phyloP scores from a whole-genome alignment of 2,888 invertebrate species.

The Lissocephala sabroskyi region DNA sequence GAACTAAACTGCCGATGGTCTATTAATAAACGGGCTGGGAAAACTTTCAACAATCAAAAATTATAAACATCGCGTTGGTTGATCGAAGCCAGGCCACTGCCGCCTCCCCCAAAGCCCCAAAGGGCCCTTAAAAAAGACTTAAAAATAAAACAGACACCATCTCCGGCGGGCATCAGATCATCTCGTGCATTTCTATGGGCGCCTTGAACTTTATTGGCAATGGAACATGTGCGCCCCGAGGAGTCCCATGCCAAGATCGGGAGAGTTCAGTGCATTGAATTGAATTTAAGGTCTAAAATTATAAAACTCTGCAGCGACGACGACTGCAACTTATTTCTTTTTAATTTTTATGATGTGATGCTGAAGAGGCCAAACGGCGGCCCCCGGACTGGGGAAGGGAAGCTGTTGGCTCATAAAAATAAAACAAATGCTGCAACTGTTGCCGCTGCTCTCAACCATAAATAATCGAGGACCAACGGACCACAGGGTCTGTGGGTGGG shows the following conservation, averaged over 20 bases:
- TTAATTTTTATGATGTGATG: slow-evolving; percentile 36
- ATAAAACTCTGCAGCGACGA: slow-evolving; percentile 21
- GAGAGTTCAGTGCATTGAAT: slow-evolving; percentile 31
- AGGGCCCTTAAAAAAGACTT: slow-evolving; percentile 24
- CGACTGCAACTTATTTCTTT: slow-evolving; percentile 17
- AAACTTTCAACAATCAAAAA: slow-evolving; percentile 47
- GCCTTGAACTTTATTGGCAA: slow-evolving; percentile 51
- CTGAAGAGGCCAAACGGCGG: no score
- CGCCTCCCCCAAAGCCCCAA: not conserved
- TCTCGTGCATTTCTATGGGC: slow-evolving; percentile 30
- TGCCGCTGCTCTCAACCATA: slow-evolving; percentile 9
- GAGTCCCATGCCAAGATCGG: slow-evolving; percentile 39
- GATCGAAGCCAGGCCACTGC: not conserved
- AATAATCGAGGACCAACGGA: slow-evolving; percentile 13
- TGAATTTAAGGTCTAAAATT: slow-evolving; percentile 45
- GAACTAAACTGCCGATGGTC: not conserved
- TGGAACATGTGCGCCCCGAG: not conserved
- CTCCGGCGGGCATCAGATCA: no score
- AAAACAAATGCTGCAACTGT: slow-evolving; percentile 35
- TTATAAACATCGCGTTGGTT: slow-evolving; percentile 52
- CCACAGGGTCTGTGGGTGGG: no score
- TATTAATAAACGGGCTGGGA: slow-evolving; percentile 18
- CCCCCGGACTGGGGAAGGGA: no score
- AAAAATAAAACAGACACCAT: slow-evolving; percentile 51
- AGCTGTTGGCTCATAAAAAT: slow-evolving; percentile 30